Evolutionary conservation across 2,113 vertebrate species (phyloP).

Genomic region (Turdus rufiventris): DNA sequence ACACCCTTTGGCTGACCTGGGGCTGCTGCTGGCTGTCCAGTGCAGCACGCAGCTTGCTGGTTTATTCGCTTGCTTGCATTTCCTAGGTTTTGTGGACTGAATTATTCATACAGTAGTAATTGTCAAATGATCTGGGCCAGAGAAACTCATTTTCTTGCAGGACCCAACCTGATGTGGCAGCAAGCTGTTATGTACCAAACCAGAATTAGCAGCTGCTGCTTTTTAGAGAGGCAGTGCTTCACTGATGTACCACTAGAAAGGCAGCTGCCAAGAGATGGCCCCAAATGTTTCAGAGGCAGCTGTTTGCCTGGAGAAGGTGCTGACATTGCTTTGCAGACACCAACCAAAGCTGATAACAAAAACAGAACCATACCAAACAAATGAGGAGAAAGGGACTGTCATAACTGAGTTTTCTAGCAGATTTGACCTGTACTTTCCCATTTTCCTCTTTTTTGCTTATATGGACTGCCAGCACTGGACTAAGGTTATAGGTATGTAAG

Average conservation of each 20-base stretch:
- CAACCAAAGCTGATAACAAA: not conserved
- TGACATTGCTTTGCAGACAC: not conserved
- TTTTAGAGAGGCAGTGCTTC: conserved; percentile 13
- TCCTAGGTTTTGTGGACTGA: conserved; percentile 14
- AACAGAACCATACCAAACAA: not conserved
- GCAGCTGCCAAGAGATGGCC: conserved; percentile 3
- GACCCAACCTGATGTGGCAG: conserved; percentile 37
- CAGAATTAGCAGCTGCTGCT: conserved; percentile 48
- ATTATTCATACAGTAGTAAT: conserved; percentile 13
- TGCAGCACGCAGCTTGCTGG: conserved; percentile 9
- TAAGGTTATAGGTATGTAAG: not conserved
- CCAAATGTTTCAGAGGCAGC: not conserved
- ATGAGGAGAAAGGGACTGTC: not conserved
- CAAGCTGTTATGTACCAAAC: not conserved
- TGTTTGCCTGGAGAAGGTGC: conserved; percentile 39
- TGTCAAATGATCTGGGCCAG: conserved; percentile 42
- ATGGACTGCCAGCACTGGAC: not conserved
- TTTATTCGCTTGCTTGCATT: not conserved
- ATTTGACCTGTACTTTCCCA: not conserved
- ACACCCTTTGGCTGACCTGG: conserved; percentile 36
- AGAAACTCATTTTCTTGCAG: conserved; percentile 38
- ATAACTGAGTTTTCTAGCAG: not conserved
- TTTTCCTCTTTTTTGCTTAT: not conserved
- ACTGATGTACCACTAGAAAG: not conserved
- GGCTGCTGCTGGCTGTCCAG: not conserved